Percentiles rank a stretch among this genome's conserved stretches.
These are phyloP conservation scores for Paradisaea rubra DNA, from an alignment of 2,113 vertebrate species.

Conservation along the genomic window DNA sequence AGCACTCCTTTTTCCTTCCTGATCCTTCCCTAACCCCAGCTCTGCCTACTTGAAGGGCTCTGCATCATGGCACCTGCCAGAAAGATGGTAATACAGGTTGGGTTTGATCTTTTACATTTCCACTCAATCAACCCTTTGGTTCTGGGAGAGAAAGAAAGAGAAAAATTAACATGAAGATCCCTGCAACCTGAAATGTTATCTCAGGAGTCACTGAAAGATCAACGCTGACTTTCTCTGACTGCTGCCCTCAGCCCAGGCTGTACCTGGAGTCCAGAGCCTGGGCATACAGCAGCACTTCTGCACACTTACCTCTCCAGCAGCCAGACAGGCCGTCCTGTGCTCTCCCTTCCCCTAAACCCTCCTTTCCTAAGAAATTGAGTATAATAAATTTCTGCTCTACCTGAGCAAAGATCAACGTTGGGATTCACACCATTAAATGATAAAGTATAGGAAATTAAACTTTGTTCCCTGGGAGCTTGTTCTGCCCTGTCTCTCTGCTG, in stretches of 20 bases:
- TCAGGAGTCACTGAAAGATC: not conserved
- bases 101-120: not conserved
- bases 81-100: not conserved
- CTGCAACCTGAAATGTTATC: not conserved
- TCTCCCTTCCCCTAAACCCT: not conserved
- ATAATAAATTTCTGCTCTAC: not conserved
- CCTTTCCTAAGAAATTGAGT: not conserved
- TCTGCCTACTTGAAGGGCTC: not conserved
- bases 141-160: not conserved
- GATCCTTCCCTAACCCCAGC: not conserved
- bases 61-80: not conserved
- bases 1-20: not conserved
- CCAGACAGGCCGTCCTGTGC: not conserved
- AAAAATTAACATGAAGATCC: not conserved
- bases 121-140: not conserved
- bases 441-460: not conserved
- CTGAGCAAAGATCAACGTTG: not conserved
- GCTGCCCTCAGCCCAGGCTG: not conserved
- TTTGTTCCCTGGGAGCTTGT: not conserved
- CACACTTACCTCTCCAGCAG: not conserved
- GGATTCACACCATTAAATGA: not conserved
- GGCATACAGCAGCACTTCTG: not conserved
- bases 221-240: not conserved
- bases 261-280: not conserved
- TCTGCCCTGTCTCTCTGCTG: not conserved